Percentiles rank a stretch among this genome's conserved stretches.
phyloP scores from a whole-genome alignment of 1,140 invertebrate genomes.

The Orchesella cincta region DNA sequence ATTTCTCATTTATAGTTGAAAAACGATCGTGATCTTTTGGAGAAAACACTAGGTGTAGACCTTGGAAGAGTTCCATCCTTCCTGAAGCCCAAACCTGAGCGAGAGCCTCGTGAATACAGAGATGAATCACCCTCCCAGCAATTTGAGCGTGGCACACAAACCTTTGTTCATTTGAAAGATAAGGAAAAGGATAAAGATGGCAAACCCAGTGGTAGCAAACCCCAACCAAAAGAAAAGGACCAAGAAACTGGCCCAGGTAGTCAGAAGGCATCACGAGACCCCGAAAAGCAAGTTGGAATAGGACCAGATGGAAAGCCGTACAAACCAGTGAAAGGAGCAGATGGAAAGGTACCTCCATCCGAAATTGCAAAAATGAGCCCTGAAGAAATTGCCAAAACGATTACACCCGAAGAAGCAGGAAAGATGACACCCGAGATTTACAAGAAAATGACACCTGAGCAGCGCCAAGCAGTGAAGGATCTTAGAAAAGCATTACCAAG shows the following conservation, averaged over 20 bases:
- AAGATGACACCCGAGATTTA: background rate
- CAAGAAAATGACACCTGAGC: background rate
- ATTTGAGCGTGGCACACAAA: conserved; percentile 17
- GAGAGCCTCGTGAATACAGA: background rate
- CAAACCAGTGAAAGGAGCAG: background rate
- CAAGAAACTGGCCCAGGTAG: background rate
- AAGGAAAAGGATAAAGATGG: too few species aligned
- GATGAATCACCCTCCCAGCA: background rate
- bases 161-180: background rate
- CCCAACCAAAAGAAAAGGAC: background rate
- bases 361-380: background rate
- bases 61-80: background rate
- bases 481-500: background rate
- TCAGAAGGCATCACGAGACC: background rate
- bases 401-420: background rate
- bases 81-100: background rate
- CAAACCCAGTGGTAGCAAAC: too few species aligned
- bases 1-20: conserved; percentile 8
- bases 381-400: background rate
- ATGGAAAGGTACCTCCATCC: background rate
- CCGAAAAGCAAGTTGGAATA: background rate
- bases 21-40: background rate
- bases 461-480: background rate
- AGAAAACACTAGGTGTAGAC: background rate
- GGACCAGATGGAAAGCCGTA: background rate